Conservation (phyloP, 2,797 vertebrate genomes). For the Atherinosoma microstoma region DNA sequence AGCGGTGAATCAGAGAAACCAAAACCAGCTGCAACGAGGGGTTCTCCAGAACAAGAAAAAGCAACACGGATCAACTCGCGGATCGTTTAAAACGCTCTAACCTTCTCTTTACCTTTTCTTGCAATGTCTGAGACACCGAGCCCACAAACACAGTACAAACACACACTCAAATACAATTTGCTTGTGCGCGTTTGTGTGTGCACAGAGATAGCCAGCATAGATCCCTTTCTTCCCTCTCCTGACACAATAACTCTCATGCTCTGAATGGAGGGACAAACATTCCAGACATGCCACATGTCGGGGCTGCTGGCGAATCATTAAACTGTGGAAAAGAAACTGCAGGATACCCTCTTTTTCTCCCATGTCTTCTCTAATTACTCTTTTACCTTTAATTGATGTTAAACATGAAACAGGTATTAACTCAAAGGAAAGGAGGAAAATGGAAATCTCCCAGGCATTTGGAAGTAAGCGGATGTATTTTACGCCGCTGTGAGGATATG, state of each 20-base stretch:
- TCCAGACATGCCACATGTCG: slow-evolving; percentile 86
- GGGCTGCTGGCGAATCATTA: slow-evolving; percentile 87
- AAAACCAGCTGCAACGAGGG: slow-evolving; percentile 76
- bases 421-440: slow-evolving; percentile 56
- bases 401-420: slow-evolving; percentile 84
- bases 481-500: slow-evolving; percentile 55
- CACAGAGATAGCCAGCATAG: slow-evolving; percentile 71
- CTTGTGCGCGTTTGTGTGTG: slow-evolving; percentile 28
- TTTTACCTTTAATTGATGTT: slow-evolving; percentile 85
- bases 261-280: slow-evolving; percentile 85
- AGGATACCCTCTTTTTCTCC: slow-evolving; percentile 81
- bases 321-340: slow-evolving; percentile 82
- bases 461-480: slow-evolving; percentile 58
- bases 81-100: slow-evolving; percentile 72
- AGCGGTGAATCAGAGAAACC: slow-evolving; percentile 78
- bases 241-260: slow-evolving; percentile 84
- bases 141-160: slow-evolving; percentile 64
- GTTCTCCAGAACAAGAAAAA: slow-evolving; percentile 48
- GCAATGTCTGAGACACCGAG: slow-evolving; percentile 63
- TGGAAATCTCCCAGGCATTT: slow-evolving; percentile 66
- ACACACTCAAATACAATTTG: slow-evolving; percentile 59
- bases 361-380: slow-evolving; percentile 83
- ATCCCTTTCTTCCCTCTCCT: slow-evolving; percentile 73
- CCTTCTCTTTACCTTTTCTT: slow-evolving; percentile 62
- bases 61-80: slow-evolving; percentile 56